phyloP scores from a whole-genome alignment of 2,797 vertebrate species.

The Gymnothorax javanicus region DNA sequence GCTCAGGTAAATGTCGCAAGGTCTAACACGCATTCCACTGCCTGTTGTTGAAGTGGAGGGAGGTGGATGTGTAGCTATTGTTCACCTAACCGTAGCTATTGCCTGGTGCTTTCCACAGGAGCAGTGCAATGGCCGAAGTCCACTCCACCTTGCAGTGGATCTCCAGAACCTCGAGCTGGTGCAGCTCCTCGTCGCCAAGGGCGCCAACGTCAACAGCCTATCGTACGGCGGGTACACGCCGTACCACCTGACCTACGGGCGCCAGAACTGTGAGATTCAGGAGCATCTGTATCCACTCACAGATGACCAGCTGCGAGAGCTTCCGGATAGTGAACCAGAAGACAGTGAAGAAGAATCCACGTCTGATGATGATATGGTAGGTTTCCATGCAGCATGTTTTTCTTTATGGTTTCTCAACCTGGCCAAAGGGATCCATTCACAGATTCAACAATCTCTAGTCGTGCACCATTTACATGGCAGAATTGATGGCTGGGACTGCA shows the following conservation, averaged over 20 bases:
- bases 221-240: conserved; percentile 92
- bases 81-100: background rate
- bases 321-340: conserved; percentile 88
- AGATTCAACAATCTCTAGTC: background rate
- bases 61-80: background rate
- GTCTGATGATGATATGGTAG: conserved; percentile 66
- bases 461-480: background rate
- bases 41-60: background rate
- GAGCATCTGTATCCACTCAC: conserved; percentile 82
- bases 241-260: conserved; percentile 92
- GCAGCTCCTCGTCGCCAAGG: conserved; percentile 80
- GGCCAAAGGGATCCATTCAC: background rate
- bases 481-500: background rate
- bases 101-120: conserved; percentile 70
- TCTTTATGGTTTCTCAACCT: background rate
- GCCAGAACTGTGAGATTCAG: conserved; percentile 79
- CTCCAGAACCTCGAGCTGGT: conserved; percentile 89
- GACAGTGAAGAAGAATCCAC: conserved; percentile 76
- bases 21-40: background rate
- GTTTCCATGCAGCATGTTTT: background rate
- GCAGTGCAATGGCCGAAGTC: conserved; percentile 88
- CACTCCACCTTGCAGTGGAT: conserved; percentile 92
- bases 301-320: conserved; percentile 74
- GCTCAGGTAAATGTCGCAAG: conserved; percentile 77
- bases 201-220: conserved; percentile 88